phyloP scores from a whole-genome alignment of 2,888 invertebrate genomes.

The Monochamus alternatus region DNA sequence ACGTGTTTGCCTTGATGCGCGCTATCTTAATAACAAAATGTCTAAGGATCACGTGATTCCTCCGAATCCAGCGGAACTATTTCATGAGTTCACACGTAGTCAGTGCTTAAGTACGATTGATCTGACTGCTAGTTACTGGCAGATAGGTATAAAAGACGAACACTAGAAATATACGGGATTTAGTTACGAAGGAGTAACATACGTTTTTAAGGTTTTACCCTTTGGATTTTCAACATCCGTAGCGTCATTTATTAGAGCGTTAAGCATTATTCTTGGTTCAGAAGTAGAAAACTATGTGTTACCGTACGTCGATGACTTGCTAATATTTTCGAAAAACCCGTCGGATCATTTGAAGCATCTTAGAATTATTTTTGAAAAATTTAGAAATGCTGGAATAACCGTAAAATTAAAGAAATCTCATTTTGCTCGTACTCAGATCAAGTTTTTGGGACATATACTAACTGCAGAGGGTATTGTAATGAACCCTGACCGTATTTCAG shows the following conservation, averaged over 20 bases:
- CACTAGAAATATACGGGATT: neutral
- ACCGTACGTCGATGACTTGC: too few species aligned
- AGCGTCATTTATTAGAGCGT: neutral
- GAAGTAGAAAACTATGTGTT: too few species aligned
- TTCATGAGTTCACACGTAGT: neutral
- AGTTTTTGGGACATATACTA: neutral
- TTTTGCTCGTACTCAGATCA: neutral
- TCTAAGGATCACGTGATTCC: neutral
- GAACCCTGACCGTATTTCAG: neutral
- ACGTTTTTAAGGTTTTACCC: neutral
- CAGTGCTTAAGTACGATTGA: neutral
- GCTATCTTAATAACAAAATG: neutral
- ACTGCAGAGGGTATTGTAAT: neutral
- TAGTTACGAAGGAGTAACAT: neutral
- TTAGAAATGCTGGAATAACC: neutral
- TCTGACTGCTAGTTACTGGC: neutral
- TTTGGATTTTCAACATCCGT: neutral
- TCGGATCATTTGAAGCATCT: neutral
- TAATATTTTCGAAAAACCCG: too few species aligned
- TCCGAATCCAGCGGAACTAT: neutral
- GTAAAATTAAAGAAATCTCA: neutral
- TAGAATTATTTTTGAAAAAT: neutral
- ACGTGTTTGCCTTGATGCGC: neutral
- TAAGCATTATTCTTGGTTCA: too few species aligned
- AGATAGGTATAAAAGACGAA: neutral